Base-by-base conservation (phyloP, 2,888 invertebrate species). In the Eueremaeus valkanovi region DNA sequence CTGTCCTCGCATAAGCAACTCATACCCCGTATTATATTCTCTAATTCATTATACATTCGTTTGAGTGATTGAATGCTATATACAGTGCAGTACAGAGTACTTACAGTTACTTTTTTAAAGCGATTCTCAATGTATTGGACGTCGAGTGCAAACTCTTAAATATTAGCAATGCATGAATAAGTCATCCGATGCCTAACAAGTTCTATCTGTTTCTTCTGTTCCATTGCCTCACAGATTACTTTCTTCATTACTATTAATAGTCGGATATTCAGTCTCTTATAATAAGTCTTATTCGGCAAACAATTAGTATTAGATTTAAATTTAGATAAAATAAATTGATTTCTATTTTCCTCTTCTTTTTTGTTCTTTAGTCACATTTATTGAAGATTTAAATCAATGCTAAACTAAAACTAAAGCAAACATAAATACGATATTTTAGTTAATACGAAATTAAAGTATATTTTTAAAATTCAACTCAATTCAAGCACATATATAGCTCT, bases 151-250 rank as follows among this genome's bases (percentile, higher is more conserved):
- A 29, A 33, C 63, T 33, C 33, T 31, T 63, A 63, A 63, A 63
- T 63, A 63, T 63, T 63, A 33, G 27, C 27, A 5, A 27, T 27
- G 24, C 5, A 13, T 29, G 29, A 27, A 29, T 63, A 29, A 33
- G 63, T 63, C 63, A 63, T 63, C 36, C 21, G 63, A 63, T 63
- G 33, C 33, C 33, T 63, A 33, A 63, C 63, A 63, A 63, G 58
- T 58, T 21, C 21, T 49, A 21, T n/a, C n/a, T n/a, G n/a, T n/a
- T 21, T 49, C 21, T 21, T 58, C 18, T 5, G 21, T 29, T 29
- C 33, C 29, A 63, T 63, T 31, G 31, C 63, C 31, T 63, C 63
- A 36, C 33, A 63, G 36, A 58, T 58, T 63, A 63, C 33, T 63
- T 33, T 63, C n/a, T 33, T 8, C 13, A 58, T 63, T 63, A 21